Base-by-base conservation (phyloP, 2,797 vertebrate genomes). In the Oophaga sylvatica region DNA sequence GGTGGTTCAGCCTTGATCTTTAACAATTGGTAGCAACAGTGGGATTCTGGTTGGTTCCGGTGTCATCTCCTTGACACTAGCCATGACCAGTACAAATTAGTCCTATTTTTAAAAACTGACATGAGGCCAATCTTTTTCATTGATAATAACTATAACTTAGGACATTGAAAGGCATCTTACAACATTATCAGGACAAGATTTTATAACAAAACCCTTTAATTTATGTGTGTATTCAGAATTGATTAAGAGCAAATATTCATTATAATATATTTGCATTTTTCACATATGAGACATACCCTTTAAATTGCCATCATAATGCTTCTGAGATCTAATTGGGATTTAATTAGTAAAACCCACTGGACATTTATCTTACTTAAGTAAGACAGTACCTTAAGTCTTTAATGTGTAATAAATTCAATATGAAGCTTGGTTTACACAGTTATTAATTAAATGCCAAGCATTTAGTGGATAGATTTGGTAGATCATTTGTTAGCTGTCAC, bases 371-470 rank as follows among this genome's bases (percentile, higher is more conserved):
- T 13, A 20, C 45, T 83, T 57, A 83, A 53, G 35, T 22, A 22
- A 57, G 48, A 83, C 77, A 60, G 35, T 20, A 65, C 17, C 20
- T 13, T 53, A 56, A 56, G 48, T 16, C 75, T 56, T 77, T 56
- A 77, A 77, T 8, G 13, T 56, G n/a, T 26, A 7, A 77, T 77
- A 56, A n/a, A 77, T 77, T 77, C n/a, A 76, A 17, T n/a, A 63
- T 62, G 19, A 60, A 62, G 20, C 20, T 84, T 17, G 62, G 68
- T 84, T 84, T 62, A 62, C 31, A 84, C 20, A 60, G 26, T n/a
- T 62, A 31, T 84, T 75, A 73, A 75, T 83, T 73, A 71, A 59
- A 71, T 62, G 31, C 20, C 68, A 83, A 41, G 67, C 29, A 84
- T 59, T 19, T 62, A 60, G 12, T 75, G 41, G 60, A 59, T 45